Evolutionary conservation across 1,140 invertebrate genomes (phyloP), one percentile per base, ranked within the genome.

Genomic region (Hypsibius dujardini): DNA sequence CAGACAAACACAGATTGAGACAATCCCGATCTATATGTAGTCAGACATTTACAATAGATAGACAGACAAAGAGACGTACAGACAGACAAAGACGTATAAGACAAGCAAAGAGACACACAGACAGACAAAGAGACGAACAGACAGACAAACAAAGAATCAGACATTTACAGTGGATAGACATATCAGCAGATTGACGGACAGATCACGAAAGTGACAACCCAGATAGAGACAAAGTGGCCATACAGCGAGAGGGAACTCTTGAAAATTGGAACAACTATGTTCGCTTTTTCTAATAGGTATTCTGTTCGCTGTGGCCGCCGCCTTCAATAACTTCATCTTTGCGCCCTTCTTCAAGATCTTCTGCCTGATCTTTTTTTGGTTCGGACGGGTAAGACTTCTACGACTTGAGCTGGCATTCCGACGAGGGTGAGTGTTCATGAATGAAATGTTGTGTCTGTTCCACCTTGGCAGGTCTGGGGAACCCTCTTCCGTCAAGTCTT

Each of bases 301-400:
- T 7, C 3, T 67, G 7, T 67, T 67, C 42, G 62, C 62, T 12
- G 3, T 67, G 62, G 62, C 45, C 3, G 45, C 42, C 42, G 62
- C 62, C 7, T 14, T 67, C 62, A 67, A 67, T 42, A 67, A 67
- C 62, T 67, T 14, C 42, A 3, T 67, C 7, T 67, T 7, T 42
- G 45, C 62, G 3, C 62, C 62, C 3, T 67, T 67, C 62, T 67
- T 67, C 62, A 67, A 67, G 42, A 14, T 67, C 7, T 67, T 67
- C 62, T 67, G 12, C 7, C 7, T 67, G 12, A 42, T 67, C 42
- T 67, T 67, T 42, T 67, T 67, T 42, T 67, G 62, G 62, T 14
- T 67, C 45, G 62, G 62, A 14, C 62, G 62, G 3, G 62, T 67
- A 67, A 67, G 62, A 14, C 7, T 56, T 67, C 62, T 7, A 42